phyloP scores from a whole-genome alignment of 1,140 invertebrate genomes.

The Thaumatotibia leucotreta region DNA sequence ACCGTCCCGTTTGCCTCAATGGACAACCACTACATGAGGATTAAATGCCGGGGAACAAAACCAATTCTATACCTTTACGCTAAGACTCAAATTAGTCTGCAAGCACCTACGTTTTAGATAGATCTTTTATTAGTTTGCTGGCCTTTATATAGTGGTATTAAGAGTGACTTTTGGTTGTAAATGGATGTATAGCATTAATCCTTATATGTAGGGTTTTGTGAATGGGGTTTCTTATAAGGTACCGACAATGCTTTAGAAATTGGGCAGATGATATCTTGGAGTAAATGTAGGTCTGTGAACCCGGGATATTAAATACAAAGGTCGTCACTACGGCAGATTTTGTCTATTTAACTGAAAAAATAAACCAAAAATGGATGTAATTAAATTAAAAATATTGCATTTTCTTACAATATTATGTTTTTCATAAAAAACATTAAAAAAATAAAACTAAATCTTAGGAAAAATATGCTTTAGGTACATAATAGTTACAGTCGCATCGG shows the following conservation, averaged over 20 bases:
- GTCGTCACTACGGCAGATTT: too few species aligned
- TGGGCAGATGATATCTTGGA: slow-evolving; percentile 5
- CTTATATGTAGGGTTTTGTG: not conserved
- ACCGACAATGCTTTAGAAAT: slow-evolving; percentile 3
- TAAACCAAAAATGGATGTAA: too few species aligned
- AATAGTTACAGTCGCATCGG: too few species aligned
- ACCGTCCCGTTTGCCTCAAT: not conserved
- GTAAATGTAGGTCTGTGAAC: not conserved
- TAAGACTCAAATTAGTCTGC: not conserved
- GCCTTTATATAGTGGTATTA: not conserved
- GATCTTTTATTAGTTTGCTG: not conserved
- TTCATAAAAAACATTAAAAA: too few species aligned
- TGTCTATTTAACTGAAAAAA: too few species aligned
- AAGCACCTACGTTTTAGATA: not conserved
- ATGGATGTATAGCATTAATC: not conserved
- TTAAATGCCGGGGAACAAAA: not conserved
- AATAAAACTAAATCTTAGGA: too few species aligned
- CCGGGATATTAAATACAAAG: not conserved
- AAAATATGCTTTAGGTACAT: too few species aligned
- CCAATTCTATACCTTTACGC: not conserved
- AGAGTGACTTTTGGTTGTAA: slow-evolving; percentile 7
- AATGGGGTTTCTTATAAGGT: slow-evolving; percentile 1
- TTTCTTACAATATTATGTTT: too few species aligned
- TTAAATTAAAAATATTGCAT: too few species aligned
- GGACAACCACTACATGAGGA: not conserved